phyloP scores from a whole-genome alignment of 1,140 invertebrate species.

The Orchestia grillus region DNA sequence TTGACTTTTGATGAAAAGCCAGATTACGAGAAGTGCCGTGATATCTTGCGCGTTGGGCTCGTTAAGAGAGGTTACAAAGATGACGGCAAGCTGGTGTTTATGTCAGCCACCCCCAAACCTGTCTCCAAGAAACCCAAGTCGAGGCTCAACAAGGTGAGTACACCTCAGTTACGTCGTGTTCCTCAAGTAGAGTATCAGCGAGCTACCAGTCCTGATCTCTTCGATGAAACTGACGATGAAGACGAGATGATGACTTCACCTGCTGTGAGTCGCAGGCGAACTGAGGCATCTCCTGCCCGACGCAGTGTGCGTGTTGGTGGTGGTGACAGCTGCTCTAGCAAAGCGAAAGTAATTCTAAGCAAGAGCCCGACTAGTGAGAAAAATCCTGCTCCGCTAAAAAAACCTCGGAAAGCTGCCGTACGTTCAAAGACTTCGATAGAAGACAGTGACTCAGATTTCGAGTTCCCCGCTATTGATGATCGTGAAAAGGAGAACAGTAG shows the following conservation, averaged over 20 bases:
- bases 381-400: neutral
- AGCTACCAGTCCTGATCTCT: slow-evolving; percentile 67
- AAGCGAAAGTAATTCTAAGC: neutral
- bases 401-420: slow-evolving; percentile 5
- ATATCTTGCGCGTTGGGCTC: slow-evolving; percentile 77
- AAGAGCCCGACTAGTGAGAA: neutral
- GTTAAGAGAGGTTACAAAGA: slow-evolving; percentile 72
- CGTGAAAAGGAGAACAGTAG: slow-evolving; percentile 58
- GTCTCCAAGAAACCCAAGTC: slow-evolving; percentile 62
- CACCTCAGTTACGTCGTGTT: slow-evolving; percentile 57
- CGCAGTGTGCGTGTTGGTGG: neutral
- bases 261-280: neutral
- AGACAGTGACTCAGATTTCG: slow-evolving; percentile 66
- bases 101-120: slow-evolving; percentile 66
- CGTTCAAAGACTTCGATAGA: slow-evolving; percentile 48
- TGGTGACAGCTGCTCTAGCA: neutral
- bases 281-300: neutral
- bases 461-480: slow-evolving; percentile 61
- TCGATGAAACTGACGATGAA: slow-evolving; percentile 63
- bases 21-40: slow-evolving; percentile 81
- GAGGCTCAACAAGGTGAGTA: slow-evolving; percentile 64
- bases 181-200: neutral
- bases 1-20: slow-evolving; percentile 81
- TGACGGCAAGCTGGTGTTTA: slow-evolving; percentile 70
- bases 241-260: slow-evolving; percentile 45